Base-by-base conservation (phyloP, 1,140 invertebrate species). In the Drepana arcuata region DNA sequence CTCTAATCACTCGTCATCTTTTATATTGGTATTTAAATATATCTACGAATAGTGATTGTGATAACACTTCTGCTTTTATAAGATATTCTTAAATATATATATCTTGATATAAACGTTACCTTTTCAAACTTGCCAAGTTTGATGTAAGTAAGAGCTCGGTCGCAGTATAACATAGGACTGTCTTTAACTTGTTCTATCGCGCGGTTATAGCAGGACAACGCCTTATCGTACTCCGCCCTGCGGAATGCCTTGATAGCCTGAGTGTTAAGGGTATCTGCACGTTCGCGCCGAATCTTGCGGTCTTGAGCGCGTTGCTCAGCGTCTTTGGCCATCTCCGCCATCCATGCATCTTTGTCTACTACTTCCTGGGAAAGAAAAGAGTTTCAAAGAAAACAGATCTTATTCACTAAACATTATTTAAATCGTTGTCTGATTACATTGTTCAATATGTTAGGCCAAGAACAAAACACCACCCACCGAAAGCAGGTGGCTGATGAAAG, bases 141-240 rank as follows among this genome's bases (percentile, higher is more conserved):
- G 35, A 92, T 88, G 34, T 87, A 87, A 5, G 89, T 90, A 7
- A 94, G 70, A 7, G 90, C 90, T 41, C 92, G 84, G 62, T 93
- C 93, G 34, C 89, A 91, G 74, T 93, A 94, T 0, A 93, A 66
- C 30, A 91, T 83, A 1, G 87, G 74, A 43, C 90, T 91, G 55
- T 93, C 91, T 64, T 88, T 90, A 14, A 92, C 78, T 46, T 89
- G 87, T 32, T 92, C 90, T n/a, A 94, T 85, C 0, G 91, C 92
- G 61, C 90, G 89, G 30, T 85, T 87, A 59, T 91, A 94, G 56
- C 87, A 89, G 6, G 87, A 86, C 7, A 93, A 72, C 0, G 92
- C 92, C 54, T 87, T 89, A 41, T 91, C 90, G 50, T 88, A 93
- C 47, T 92, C 88, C 10, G 69, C 69, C 13, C 87, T 66, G 32